phyloP scores from a whole-genome alignment of 2,888 invertebrate genomes.

The Heliconius hortense region DNA sequence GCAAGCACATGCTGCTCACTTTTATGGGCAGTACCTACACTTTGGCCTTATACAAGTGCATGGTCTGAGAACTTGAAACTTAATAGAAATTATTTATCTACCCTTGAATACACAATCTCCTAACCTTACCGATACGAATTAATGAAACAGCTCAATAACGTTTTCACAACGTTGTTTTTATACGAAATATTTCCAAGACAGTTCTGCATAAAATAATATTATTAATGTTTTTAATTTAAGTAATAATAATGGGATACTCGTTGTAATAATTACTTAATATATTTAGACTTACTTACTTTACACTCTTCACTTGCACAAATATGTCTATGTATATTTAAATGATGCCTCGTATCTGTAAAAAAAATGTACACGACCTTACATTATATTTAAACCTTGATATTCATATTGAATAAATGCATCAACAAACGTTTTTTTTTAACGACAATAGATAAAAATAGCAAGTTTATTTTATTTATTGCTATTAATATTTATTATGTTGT shows the following conservation, averaged over 20 bases:
- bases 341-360: not conserved
- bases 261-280: not conserved
- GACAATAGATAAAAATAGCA: not conserved
- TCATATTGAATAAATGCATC: conserved; percentile 4
- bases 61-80: conserved; percentile 41
- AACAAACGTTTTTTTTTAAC: not conserved
- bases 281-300: not conserved
- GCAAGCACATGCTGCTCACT: conserved; percentile 45
- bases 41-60: conserved; percentile 47
- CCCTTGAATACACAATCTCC: conserved; percentile 41
- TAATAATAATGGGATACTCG: too few species aligned
- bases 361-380: conserved; percentile 1
- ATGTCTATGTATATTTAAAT: not conserved
- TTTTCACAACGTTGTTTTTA: conserved; percentile 14
- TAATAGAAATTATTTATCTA: conserved; percentile 54
- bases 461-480: not conserved
- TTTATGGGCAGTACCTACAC: conserved; percentile 45
- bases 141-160: conserved; percentile 19
- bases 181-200: not conserved
- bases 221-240: not conserved
- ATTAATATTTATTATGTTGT: not conserved
- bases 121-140: conserved; percentile 28
- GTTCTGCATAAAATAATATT: not conserved
- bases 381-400: conserved; percentile 11
- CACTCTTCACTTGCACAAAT: not conserved